Base-by-base conservation (phyloP, 2,797 vertebrate genomes). In the Tenualosa thibaudeaui region DNA sequence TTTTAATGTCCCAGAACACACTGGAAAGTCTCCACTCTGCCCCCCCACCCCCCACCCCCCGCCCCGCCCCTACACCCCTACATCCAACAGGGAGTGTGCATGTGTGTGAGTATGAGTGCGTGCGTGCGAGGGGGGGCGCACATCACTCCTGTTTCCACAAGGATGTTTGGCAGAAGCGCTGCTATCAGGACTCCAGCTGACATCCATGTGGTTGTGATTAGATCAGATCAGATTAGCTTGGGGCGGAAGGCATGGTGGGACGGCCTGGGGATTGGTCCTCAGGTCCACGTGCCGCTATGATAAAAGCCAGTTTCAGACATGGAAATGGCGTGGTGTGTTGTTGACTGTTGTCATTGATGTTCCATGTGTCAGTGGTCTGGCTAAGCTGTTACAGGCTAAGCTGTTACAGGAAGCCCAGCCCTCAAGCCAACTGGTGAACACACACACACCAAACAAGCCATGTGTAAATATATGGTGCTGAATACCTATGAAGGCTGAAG, bases 1-100 rank as follows among this genome's bases (percentile, higher is more conserved):
- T 89, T 88, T 87, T 86, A 71, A 40, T 88, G 85, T 56, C 84
- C 86, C 81, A 60, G 53, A 84, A 90, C 83, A 89, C 89, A 89
- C 89, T 91, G 91, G 91, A 91, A 85, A 82, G 82, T 81, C 81
- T 84, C 83, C 81, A 58, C 68, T 89, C 86, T 68, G 71, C 54
- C 81, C 40, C 81, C 31, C 68, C 5, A 4, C 0, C 15, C 37
- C 58, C 58, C 54, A 15, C 31, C 24, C 26, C 65, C 65, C 2
- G 1, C 81, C 31, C 68, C 5, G 1, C 0, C 15, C 37, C 58
- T 22, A n/a, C 54, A 15, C 31, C 24, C 26, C 65, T 13, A 12
- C 26, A 68, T 22, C 68, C 68, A 75, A 40, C 31, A 40, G 13
- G 31, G 71, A 1, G 40, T 13, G 13, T 43, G 60, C 15, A 5